Percentiles rank a stretch among this genome's conserved stretches.
Conservation (phyloP, 1,140 invertebrate genomes). For the Amyelois transitella region DNA sequence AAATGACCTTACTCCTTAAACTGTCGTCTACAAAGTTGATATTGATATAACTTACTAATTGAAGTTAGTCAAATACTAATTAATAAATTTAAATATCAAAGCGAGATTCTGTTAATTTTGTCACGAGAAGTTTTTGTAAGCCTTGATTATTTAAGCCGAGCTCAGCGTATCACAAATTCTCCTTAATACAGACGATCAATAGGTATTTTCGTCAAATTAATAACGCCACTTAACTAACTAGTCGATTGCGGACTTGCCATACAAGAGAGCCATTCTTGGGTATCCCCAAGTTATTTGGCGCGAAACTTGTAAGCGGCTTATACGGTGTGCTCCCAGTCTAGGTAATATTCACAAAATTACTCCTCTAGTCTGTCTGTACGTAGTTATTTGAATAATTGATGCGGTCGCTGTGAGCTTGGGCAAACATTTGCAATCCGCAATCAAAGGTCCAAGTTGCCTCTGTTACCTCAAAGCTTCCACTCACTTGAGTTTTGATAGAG, state of each 20-base stretch:
- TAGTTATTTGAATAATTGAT: constrained; percentile 68
- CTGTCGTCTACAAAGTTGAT: too few species aligned
- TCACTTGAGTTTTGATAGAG: constrained; percentile 25
- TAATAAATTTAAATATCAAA: too few species aligned
- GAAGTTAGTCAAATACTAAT: too few species aligned
- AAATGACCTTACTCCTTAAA: too few species aligned
- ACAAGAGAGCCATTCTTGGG: constrained; percentile 30
- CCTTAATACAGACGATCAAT: constrained; percentile 30
- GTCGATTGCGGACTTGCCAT: constrained; percentile 36
- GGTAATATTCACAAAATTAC: constrained; percentile 58
- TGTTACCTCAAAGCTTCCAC: constrained; percentile 36
- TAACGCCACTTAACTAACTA: constrained; percentile 44
- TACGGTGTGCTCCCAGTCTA: constrained; percentile 17
- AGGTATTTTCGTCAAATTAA: constrained; percentile 57
- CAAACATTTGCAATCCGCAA: constrained; percentile 63
- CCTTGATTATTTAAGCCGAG: too few species aligned
- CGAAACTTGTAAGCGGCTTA: constrained; percentile 13
- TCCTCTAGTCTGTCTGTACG: constrained; percentile 49
- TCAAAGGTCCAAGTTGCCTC: constrained; percentile 53
- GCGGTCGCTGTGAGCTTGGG: constrained; percentile 37
- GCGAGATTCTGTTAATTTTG: too few species aligned
- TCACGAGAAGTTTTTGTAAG: too few species aligned
- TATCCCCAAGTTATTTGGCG: constrained; percentile 40
- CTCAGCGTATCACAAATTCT: not conserved
- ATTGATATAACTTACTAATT: too few species aligned